Evolutionary conservation across 92 coral and sea anemone genomes (phyloP), one percentile per base, ranked within the genome.

Genomic region (Epizoanthus scotinus): DNA sequence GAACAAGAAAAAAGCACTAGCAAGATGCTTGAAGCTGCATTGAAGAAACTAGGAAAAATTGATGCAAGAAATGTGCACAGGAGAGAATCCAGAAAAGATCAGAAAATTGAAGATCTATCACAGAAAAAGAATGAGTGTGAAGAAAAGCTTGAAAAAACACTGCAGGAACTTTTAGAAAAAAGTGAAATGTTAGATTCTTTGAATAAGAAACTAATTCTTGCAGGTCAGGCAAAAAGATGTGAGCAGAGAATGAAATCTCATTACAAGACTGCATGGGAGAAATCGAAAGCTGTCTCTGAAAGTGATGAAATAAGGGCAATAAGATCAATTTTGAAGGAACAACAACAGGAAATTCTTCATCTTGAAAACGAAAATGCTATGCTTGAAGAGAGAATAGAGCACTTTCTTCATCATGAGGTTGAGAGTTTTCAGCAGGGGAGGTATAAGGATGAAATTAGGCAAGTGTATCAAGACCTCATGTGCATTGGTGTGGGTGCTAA

Each of bases 401-500:
- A 78, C 17, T 34, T 78, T 62, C 14, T 60, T 12, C 22, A 54
- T 58, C 24, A 14, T 7, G 72, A 78, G 13, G 83, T 78, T 78
- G 47, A 50, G 8, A 62, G 54, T 21, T 58, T 78, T 78, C 24
- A 62, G 55, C 25, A 62, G 34, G 73, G 83, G 6, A 78, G 49
- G 44, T 40, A 78, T 18, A 63, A 53, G 6, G 64, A 57, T 63
- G 83, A 78, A 62, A 73, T 78, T 52, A 6, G 69, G 5, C 74
- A 78, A 20, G 73, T 78, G 14, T 78, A 78, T 55, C 83, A 62
- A 58, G 40, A 78, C 55, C 42, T 58, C 3, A 78, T 63, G 83
- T 78, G 83, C 40, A 25, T 78, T 22, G 83, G 73, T 63, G 83
- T 78, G 19, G 74, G 74, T 60, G 83, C 83, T 5, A 63, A 63